Conservation (phyloP, 1,140 invertebrate genomes). For the Drosophila insularis region DNA sequence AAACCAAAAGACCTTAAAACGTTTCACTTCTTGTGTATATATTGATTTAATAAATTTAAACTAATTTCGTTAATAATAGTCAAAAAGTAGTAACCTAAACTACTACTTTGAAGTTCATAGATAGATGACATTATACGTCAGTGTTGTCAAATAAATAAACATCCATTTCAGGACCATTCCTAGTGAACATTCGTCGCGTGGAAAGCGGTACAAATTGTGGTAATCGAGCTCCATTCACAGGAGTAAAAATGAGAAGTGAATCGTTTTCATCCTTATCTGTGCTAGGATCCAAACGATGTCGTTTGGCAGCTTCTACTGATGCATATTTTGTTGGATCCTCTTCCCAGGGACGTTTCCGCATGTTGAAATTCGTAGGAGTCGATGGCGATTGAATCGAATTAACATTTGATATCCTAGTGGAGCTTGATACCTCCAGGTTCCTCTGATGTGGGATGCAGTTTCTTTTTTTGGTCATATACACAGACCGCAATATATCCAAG, state of each 20-base stretch:
- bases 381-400: slow-evolving; percentile 21
- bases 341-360: too few species aligned
- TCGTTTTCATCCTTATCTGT: slow-evolving; percentile 43
- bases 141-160: slow-evolving; percentile 63
- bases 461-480: slow-evolving; percentile 27
- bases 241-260: slow-evolving; percentile 54
- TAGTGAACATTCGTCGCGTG: slow-evolving; percentile 34
- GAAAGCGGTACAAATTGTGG: slow-evolving; percentile 64
- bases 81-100: background rate
- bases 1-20: too few species aligned
- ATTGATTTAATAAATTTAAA: too few species aligned
- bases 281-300: background rate
- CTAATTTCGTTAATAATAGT: background rate
- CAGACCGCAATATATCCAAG: background rate
- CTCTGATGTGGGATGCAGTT: slow-evolving; percentile 1
- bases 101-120: too few species aligned
- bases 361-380: too few species aligned
- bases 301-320: background rate
- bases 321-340: too few species aligned
- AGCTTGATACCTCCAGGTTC: background rate
- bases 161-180: slow-evolving; percentile 47
- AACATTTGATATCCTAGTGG: slow-evolving; percentile 32
- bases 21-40: too few species aligned
- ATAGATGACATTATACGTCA: slow-evolving; percentile 32
- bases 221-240: slow-evolving; percentile 60